Evolutionary conservation across 2,888 invertebrate species (phyloP).

Genomic region (Drosophila neotestacea): DNA sequence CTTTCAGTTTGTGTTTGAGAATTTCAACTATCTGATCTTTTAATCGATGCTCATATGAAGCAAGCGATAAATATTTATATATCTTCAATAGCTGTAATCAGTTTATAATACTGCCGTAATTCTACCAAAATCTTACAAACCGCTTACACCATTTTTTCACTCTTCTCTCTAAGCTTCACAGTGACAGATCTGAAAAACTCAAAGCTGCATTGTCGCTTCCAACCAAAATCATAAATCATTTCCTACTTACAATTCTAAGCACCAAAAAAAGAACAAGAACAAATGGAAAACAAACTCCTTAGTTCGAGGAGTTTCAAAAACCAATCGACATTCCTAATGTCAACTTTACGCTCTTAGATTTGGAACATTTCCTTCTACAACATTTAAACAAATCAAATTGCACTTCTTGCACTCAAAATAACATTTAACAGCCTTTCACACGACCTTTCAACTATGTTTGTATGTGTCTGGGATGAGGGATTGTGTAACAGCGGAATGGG

Average conservation of each 20-base stretch:
- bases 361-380: not conserved
- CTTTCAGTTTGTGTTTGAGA: no score
- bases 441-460: constrained; percentile 61
- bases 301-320: not conserved
- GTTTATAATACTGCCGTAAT: not conserved
- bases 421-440: constrained; percentile 64
- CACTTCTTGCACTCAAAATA: constrained; percentile 23
- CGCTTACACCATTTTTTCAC: constrained; percentile 28
- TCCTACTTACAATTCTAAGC: constrained; percentile 36
- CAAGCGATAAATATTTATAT: no score
- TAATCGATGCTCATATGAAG: no score
- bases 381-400: constrained; percentile 42
- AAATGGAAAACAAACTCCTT: constrained; percentile 2
- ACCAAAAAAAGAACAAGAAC: not conserved
- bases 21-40: no score
- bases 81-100: no score
- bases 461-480: not conserved
- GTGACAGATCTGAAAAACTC: constrained; percentile 15
- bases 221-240: constrained; percentile 46
- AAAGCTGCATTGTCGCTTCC: not conserved
- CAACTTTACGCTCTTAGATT: not conserved
- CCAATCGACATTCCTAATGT: constrained; percentile 13
- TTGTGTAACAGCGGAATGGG: not conserved
- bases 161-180: not conserved
- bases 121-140: not conserved